Base-by-base conservation (phyloP, 2,888 invertebrate genomes). In the Mythimna albipuncta region DNA sequence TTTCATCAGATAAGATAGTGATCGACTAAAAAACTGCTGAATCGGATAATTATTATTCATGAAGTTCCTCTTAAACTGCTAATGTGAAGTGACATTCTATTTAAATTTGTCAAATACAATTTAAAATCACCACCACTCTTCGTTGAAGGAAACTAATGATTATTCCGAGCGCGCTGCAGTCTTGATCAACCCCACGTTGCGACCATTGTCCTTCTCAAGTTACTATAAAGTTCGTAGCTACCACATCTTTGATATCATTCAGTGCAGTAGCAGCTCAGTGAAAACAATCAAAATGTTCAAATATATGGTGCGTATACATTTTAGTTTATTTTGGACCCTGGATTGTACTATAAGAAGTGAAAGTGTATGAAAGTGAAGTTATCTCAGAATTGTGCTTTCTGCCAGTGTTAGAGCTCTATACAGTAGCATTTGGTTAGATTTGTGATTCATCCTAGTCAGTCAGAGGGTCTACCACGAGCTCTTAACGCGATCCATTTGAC, bases 221-320 rank as follows among this genome's bases (percentile, higher is more conserved):
- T 82, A 87, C 87, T 93, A 93, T 92, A 92, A 90, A 91, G 77
- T 86, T 83, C 64, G 68, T 57, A 16, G 82, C 75, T n/a, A 38
- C 57, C 67, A 67, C 41, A 77, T 64, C 64, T 69, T 77, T 74
- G 65, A 73, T 85, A 92, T 92, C 92, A 93, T 89, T 93, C 88
- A 89, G 85, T 85, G 87, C 83, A 80, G 73, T 76, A 83, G 84
- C 76, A 87, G 89, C 87, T 73, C 77, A 84, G 74, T 89, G 88
- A 81, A 71, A 84, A 87, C 80, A 81, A 85, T 64, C 89, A 94
- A 89, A 87, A 96, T 95, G 95, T 94, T 93, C 90, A 95, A 95
- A 87, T 89, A 64, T 67, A 69, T 94, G 87, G 95, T 95, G 74
- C 93, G 94, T 93, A 71, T 64, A 55, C 4, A 47, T 52, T 72